Conservation (phyloP, 1,140 invertebrate species). For the Lucilia sericata region DNA sequence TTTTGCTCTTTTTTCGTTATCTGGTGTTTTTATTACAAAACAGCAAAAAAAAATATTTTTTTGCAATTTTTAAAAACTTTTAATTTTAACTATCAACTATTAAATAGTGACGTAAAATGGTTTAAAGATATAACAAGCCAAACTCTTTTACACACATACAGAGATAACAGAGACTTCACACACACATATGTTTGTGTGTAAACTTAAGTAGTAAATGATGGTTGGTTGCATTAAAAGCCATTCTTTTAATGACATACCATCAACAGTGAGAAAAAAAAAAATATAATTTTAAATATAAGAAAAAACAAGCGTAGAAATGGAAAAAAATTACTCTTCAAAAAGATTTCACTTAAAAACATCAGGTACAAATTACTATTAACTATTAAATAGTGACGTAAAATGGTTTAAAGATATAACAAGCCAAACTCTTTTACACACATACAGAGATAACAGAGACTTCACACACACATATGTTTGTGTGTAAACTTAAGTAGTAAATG, state of each 20-base stretch:
- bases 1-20: no score
- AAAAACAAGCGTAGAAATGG: neutral
- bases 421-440: neutral
- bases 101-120: conserved; percentile 3
- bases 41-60: neutral
- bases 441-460: no score
- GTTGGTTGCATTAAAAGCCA: conserved; percentile 22
- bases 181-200: neutral
- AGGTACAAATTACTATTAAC: no score
- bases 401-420: neutral
- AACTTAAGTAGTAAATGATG: conserved; percentile 15
- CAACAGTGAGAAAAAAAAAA: neutral
- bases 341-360: no score
- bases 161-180: neutral
- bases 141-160: neutral
- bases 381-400: conserved; percentile 10
- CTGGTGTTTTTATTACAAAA: no score
- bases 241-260: conserved; percentile 26
- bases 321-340: neutral
- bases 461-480: neutral
- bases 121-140: neutral
- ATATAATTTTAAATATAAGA: neutral
- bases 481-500: conserved; percentile 7
- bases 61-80: neutral
- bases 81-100: neutral